phyloP scores from a whole-genome alignment of 2,113 vertebrate species.

The Porphyrio hochstetteri region DNA sequence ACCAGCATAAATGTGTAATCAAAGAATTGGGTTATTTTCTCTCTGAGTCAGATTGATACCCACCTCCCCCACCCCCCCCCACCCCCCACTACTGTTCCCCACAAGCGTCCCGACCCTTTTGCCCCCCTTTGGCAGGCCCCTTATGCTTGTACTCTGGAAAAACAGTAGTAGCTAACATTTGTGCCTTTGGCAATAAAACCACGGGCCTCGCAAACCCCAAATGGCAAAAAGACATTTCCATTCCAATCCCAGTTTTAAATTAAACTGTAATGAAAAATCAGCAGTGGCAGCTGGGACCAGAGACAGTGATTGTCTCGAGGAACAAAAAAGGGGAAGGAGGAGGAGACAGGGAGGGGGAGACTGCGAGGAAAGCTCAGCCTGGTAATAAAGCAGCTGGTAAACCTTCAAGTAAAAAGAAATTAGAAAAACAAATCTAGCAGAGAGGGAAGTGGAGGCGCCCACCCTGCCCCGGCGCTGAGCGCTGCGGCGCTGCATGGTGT shows the following conservation, averaged over 20 bases:
- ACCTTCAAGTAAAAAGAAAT: conserved; percentile 83
- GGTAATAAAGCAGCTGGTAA: conserved; percentile 85
- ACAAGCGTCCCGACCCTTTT: neutral
- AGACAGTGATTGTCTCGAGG: conserved; percentile 82
- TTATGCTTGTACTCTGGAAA: conserved; percentile 74
- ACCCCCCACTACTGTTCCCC: neutral
- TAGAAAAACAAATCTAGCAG: conserved; percentile 82
- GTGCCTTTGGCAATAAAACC: conserved; percentile 86
- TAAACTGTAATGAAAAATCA: conserved; percentile 90
- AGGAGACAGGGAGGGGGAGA: conserved; percentile 63
- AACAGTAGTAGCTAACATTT: conserved; percentile 85
- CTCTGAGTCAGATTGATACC: conserved; percentile 3
- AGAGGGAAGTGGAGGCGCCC: conserved; percentile 66
- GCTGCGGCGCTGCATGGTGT: too few species aligned
- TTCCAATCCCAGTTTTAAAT: conserved; percentile 89
- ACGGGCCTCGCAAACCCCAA: conserved; percentile 80
- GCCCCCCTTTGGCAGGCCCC: conserved; percentile 38
- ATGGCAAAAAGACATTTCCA: conserved; percentile 86
- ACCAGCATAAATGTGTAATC: conserved; percentile 50
- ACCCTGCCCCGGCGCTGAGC: neutral
- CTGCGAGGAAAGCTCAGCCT: conserved; percentile 74
- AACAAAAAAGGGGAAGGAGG: conserved; percentile 73
- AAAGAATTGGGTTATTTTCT: conserved; percentile 44
- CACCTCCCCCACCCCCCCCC: neutral
- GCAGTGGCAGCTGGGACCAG: conserved; percentile 86